phyloP scores from a whole-genome alignment of 2,113 vertebrate genomes.

The Myodes glareolus region DNA sequence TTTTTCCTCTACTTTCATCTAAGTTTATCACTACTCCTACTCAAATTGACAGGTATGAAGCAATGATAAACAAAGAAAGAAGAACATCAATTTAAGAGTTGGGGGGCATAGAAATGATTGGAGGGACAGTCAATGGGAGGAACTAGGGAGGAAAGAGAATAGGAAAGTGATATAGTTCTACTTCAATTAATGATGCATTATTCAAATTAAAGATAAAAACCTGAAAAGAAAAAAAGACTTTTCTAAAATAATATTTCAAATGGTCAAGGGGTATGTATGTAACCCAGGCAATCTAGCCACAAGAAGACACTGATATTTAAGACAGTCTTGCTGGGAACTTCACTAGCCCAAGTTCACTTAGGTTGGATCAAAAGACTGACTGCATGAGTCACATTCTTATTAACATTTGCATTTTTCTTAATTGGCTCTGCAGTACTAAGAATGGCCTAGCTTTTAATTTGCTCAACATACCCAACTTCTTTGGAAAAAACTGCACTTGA shows the following conservation, averaged over 20 bases:
- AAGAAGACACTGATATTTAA: neutral
- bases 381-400: neutral
- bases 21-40: neutral
- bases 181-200: neutral
- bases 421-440: neutral
- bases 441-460: neutral
- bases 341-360: too few species aligned
- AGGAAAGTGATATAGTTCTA: too few species aligned
- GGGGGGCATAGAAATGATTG: too few species aligned
- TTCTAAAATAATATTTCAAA: neutral
- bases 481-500: conserved; percentile 54
- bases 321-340: neutral
- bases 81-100: neutral
- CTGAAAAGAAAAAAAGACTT: neutral
- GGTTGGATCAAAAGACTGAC: accelerated
- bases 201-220: neutral
- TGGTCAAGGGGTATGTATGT: neutral
- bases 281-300: neutral
- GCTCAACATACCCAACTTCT: conserved; percentile 35
- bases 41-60: conserved; percentile 18
- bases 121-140: neutral
- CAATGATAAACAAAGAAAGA: neutral
- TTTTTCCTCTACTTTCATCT: neutral
- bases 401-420: neutral
- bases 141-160: neutral